These are phyloP conservation scores for Brachypalpus laphriformis DNA, from an alignment of 2,888 invertebrate species.

Conservation along the genomic window DNA sequence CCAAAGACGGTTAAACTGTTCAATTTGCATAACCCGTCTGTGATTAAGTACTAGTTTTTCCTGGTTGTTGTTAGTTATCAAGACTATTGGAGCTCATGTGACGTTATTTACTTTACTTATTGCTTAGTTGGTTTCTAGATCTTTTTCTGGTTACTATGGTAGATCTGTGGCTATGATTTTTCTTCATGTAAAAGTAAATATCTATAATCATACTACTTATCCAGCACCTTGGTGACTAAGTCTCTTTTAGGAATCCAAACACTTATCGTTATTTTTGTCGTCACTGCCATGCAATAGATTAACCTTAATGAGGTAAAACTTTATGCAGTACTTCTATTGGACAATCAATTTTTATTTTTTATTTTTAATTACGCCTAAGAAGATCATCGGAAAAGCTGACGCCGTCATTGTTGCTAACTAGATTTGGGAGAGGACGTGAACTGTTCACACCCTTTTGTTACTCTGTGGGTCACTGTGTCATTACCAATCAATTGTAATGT, in stretches of 20 bases:
- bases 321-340: not conserved
- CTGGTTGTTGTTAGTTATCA: not conserved
- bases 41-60: constrained; percentile 1
- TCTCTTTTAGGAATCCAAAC: not conserved
- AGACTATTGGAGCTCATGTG: not conserved
- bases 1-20: not conserved
- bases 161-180: too few relatives aligned
- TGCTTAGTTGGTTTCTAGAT: not conserved
- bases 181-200: not conserved
- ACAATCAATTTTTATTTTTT: too few relatives aligned
- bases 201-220: not conserved
- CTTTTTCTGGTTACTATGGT: not conserved
- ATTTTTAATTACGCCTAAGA: not conserved
- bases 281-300: not conserved
- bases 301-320: not conserved
- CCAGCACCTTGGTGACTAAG: not conserved
- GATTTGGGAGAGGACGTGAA: too few relatives aligned
- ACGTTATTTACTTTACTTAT: not conserved
- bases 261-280: not conserved
- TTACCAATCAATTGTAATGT: not conserved
- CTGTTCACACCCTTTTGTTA: not conserved
- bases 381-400: not conserved
- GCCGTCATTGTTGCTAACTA: not conserved
- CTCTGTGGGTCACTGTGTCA: not conserved
- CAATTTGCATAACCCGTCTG: constrained; percentile 23